phyloP scores from a whole-genome alignment of 2,888 invertebrate genomes.

The Capitulum mitella region DNA sequence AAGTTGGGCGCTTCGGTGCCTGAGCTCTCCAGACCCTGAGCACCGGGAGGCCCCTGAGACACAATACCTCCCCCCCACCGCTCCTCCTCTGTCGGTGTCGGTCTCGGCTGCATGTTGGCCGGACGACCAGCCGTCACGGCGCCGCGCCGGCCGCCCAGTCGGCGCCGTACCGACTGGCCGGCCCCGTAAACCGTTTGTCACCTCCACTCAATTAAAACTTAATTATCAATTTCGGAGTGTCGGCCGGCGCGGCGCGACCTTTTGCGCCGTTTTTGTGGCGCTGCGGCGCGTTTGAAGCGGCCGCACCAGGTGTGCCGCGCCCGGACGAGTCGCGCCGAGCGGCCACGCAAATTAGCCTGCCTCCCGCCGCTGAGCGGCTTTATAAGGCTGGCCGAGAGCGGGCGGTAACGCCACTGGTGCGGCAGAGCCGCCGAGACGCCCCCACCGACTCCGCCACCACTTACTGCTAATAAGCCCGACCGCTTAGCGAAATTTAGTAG shows the following conservation, averaged over 20 bases:
- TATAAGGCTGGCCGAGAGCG: too few species aligned
- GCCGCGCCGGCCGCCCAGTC: background rate
- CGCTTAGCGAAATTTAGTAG: background rate
- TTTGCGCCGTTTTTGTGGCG: constrained; percentile 15
- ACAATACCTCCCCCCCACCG: too few species aligned
- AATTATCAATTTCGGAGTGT: constrained; percentile 15
- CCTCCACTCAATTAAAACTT: constrained; percentile 21
- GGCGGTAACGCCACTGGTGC: too few species aligned
- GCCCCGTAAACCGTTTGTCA: constrained; percentile 13
- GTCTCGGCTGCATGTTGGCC: too few species aligned
- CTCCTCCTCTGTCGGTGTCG: too few species aligned
- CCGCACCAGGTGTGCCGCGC: background rate
- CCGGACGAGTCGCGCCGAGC: background rate
- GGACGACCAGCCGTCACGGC: too few species aligned
- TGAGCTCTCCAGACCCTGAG: too few species aligned
- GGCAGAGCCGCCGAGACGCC: too few species aligned
- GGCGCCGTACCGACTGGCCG: background rate
- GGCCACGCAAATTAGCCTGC: background rate
- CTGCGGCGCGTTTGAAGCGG: constrained; percentile 19
- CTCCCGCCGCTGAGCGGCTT: background rate
- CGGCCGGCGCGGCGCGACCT: constrained; percentile 8
- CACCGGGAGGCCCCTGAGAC: too few species aligned
- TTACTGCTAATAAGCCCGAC: background rate
- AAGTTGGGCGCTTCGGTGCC: too few species aligned
- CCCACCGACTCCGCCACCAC: background rate